phyloP scores from a whole-genome alignment of 1,140 invertebrate genomes.

The Cotesia glomerata region DNA sequence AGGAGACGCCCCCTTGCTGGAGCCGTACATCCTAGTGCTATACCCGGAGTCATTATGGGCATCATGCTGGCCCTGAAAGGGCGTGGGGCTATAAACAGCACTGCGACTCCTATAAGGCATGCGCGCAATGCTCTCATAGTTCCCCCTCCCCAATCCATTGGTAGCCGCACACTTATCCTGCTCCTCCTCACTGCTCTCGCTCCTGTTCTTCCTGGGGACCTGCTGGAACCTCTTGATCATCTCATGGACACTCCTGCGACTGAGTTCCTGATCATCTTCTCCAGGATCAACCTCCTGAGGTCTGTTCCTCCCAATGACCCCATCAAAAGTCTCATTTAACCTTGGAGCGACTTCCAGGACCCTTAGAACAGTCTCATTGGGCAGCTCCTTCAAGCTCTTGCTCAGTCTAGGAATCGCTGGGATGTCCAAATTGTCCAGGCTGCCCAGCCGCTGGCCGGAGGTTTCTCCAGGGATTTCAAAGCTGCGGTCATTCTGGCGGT shows the following conservation, averaged over 20 bases:
- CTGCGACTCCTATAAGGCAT: conserved; percentile 58
- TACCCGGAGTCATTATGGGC: conserved; percentile 81
- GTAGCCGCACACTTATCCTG: conserved; percentile 32
- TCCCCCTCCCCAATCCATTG: conserved; percentile 39
- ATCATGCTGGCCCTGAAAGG: conserved; percentile 52
- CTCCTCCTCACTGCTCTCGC: conserved; percentile 53
- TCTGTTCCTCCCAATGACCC: conserved; percentile 44
- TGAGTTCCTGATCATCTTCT: conserved; percentile 36
- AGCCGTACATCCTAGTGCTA: conserved; percentile 78
- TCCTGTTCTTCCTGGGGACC: conserved; percentile 51
- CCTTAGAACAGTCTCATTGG: conserved; percentile 40
- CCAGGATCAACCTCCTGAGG: conserved; percentile 33
- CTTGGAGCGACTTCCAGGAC: conserved; percentile 41
- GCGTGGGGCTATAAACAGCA: conserved; percentile 58
- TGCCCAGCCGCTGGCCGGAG: conserved; percentile 47
- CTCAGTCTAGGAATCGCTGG: conserved; percentile 57
- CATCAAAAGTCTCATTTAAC: conserved; percentile 52
- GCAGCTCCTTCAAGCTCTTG: conserved; percentile 49
- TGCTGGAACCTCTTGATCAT: conserved; percentile 57
- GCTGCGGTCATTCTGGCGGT: conserved; percentile 50
- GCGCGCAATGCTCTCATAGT: conserved; percentile 50
- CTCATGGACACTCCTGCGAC: conserved; percentile 52
- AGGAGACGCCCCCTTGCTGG: conserved; percentile 78
- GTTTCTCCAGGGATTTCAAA: conserved; percentile 50
- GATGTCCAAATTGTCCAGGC: conserved; percentile 67